phyloP scores from a whole-genome alignment of 2,113 vertebrate genomes.

The Ramphastos sulfuratus region DNA sequence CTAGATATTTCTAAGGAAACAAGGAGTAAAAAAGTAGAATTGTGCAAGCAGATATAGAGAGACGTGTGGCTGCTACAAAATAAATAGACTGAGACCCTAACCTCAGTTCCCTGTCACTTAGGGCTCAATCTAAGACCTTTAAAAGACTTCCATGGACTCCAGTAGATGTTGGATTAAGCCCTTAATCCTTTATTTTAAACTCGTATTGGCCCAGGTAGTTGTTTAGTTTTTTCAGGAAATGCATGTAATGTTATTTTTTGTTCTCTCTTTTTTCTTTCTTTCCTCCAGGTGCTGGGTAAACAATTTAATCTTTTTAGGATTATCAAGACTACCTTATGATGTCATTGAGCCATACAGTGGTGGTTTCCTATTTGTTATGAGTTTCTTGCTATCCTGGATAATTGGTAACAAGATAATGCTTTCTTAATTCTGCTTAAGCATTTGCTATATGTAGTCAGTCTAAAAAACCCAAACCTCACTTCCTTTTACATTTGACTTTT shows the following conservation, averaged over 20 bases:
- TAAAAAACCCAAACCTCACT: no score
- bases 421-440: background rate
- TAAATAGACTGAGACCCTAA: background rate
- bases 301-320: background rate
- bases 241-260: accelerated
- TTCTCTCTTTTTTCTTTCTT: background rate
- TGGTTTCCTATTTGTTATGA: background rate
- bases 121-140: background rate
- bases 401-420: background rate
- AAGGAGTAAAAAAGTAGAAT: background rate
- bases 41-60: background rate
- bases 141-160: background rate
- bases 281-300: background rate
- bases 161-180: background rate
- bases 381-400: background rate
- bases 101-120: background rate
- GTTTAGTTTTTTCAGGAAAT: background rate
- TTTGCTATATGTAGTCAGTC: background rate
- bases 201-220: background rate
- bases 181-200: slow-evolving; percentile 19
- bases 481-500: background rate
- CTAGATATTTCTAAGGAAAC: background rate
- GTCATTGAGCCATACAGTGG: background rate
- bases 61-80: background rate
- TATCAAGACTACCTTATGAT: background rate